Base-by-base conservation (phyloP, 2,888 invertebrate genomes). In the Idaea dimidiata region DNA sequence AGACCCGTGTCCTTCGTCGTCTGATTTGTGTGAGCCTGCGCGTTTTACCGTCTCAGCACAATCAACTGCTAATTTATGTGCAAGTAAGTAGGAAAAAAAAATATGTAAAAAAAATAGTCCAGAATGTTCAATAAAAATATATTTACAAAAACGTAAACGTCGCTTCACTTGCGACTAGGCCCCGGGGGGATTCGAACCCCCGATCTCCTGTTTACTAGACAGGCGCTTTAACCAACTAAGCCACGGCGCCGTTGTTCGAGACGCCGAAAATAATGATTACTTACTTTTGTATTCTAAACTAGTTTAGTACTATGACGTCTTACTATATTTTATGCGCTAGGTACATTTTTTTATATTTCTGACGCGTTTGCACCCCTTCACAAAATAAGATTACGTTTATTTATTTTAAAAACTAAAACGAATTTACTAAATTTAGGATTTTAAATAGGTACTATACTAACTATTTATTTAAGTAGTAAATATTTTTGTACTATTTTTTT, bases 161-260 rank as follows among this genome's bases (percentile, higher is more conserved):
- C 64, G 67, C 70, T 16, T 17, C 54, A 10, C 8, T 16, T 6
- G 59, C 59, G 72, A 72, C 68, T 65, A 93, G 92, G 92, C 91
- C 91, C 93, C 91, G 92, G 88, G 87, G 91, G 87, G 92, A 93
- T 92, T 92, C 91, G 92, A 93, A 93, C 93, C 87, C 92, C 87
- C 88, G 91, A 91, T 91, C 91, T 91, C 91, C 91, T 91, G 91
- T 91, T 91, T 91, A 91, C 91, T 91, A 91, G 91, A 91, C 91
- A 92, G 91, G 91, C 91, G 91, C 91, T 91, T 91, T 91, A 91
- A 91, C 91, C 91, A 91, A 92, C 91, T 91, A 91, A 91, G 92
- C 93, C 91, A 92, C 92, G 92, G 91, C 93, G 93, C 93, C 92
- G 80, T 61, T 87, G 72, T 0, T 0, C 0, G 0, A 0, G 0